phyloP scores from a whole-genome alignment of 2,888 invertebrate species.

The Cetonia aurata region DNA sequence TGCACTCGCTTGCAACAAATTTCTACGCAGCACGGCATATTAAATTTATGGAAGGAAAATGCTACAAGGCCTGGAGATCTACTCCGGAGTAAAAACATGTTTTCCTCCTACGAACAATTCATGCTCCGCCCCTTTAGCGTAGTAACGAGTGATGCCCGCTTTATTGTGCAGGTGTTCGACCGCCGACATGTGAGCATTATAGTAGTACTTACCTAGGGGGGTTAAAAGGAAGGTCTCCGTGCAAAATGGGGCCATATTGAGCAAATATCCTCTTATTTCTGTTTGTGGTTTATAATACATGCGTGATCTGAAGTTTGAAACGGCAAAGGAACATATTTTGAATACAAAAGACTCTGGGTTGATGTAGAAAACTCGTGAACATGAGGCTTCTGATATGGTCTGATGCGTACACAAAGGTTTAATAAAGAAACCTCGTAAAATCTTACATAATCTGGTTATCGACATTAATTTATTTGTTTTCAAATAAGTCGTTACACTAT shows the following conservation, averaged over 20 bases:
- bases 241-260: conserved; percentile 22
- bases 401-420: no score
- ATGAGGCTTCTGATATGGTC: no score
- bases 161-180: conserved; percentile 51
- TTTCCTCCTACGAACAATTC: conserved; percentile 41
- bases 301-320: conserved; percentile 41
- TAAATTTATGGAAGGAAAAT: conserved; percentile 61
- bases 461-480: no score
- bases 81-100: conserved; percentile 52
- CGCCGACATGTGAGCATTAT: conserved; percentile 46
- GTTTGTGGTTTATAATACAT: conserved; percentile 41
- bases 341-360: conserved; percentile 8
- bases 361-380: no score
- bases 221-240: not conserved
- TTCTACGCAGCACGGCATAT: conserved; percentile 56
- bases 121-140: conserved; percentile 4
- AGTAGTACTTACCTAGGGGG: conserved; percentile 4
- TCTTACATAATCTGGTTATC: no score
- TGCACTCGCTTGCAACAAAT: conserved; percentile 49
- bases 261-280: conserved; percentile 39
- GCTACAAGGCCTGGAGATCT: conserved; percentile 53
- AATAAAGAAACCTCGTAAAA: no score
- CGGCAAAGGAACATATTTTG: conserved; percentile 17
- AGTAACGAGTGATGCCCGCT: conserved; percentile 38
- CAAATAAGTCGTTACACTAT: no score